phyloP scores from a whole-genome alignment of 2,888 invertebrate genomes.

The Machimus atricapillus region DNA sequence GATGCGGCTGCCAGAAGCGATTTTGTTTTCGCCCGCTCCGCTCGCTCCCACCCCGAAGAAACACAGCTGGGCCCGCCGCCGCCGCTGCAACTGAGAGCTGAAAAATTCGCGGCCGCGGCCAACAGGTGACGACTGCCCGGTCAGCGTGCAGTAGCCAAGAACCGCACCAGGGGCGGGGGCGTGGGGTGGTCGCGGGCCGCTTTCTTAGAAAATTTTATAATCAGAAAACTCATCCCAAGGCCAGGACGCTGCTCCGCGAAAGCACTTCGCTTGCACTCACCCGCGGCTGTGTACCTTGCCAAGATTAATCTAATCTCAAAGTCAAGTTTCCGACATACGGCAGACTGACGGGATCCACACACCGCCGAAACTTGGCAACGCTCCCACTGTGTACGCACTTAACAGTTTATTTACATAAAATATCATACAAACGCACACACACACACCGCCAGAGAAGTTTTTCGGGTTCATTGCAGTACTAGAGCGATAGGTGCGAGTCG shows the following conservation, averaged over 20 bases:
- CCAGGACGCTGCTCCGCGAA: background rate
- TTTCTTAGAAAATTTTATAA: slow-evolving; percentile 29
- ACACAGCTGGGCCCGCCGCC: background rate
- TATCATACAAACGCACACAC: background rate
- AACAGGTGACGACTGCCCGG: background rate
- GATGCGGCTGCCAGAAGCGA: background rate
- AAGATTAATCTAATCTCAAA: slow-evolving; percentile 31
- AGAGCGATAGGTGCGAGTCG: background rate
- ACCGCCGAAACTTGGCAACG: slow-evolving; percentile 28
- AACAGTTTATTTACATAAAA: slow-evolving; percentile 16
- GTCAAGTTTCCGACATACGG: slow-evolving; percentile 29
- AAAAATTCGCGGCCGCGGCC: background rate
- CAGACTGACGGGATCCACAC: slow-evolving; percentile 30
- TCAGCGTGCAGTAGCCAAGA: background rate
- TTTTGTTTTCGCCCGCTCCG: background rate
- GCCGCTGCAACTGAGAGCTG: background rate
- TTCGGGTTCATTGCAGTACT: background rate
- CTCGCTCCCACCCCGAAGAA: background rate
- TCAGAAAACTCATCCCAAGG: slow-evolving; percentile 2
- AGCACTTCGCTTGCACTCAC: background rate
- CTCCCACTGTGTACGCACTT: slow-evolving; percentile 8
- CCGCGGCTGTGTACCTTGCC: background rate
- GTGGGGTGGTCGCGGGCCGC: background rate
- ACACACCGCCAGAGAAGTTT: background rate
- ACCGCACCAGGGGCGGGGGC: background rate